Evolutionary conservation across 2,113 vertebrate species (phyloP), one percentile per base, ranked within the genome.

Genomic region (Erpornis zantholeuca): DNA sequence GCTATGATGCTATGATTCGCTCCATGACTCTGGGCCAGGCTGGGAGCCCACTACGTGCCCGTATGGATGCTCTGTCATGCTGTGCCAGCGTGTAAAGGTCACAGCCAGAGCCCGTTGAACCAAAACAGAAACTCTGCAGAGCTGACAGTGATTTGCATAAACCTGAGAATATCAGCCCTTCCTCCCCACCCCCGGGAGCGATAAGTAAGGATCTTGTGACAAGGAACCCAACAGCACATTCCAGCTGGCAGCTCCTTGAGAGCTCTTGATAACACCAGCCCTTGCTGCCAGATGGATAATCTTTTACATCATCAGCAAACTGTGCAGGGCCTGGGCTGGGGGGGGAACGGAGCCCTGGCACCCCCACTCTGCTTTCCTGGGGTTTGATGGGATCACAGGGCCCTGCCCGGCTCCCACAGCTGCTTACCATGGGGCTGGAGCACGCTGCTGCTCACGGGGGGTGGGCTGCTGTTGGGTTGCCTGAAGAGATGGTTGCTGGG

Each of bases 401-500:
- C 13, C n/a, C 49, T 65, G 81, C 54, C 69, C 76, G 33, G 68
- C 59, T 65, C 44, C 77, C 78, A 82, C 49, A 15, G 20, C 3
- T 20, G 87, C 98, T 98, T 96, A 99, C 99, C 98, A 9, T 99
- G 99, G 88, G 98, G 94, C 96, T 99, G 99, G 92, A 99, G 98
- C 97, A 99, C 97, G 88, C 97, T 97, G 97, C 98, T 98, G 96
- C 97, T 98, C 92, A 98, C 98, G 1, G 99, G 99, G 21, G 99
- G 99, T 49, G 99, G 98, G 94, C 99, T 99, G 96, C 98, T 99
- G 98, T 99, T 99, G 82, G 99, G 98, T 28, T 99, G 98, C 96
- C 98, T 98, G 98, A 99, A 99, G 97, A 99, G 99, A 92, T 99
- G 99, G 97, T 99, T 99, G 97, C 97, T 99, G 91, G 99, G 98